phyloP scores from a whole-genome alignment of 2,113 vertebrate genomes.

The Hippocampus comes region DNA sequence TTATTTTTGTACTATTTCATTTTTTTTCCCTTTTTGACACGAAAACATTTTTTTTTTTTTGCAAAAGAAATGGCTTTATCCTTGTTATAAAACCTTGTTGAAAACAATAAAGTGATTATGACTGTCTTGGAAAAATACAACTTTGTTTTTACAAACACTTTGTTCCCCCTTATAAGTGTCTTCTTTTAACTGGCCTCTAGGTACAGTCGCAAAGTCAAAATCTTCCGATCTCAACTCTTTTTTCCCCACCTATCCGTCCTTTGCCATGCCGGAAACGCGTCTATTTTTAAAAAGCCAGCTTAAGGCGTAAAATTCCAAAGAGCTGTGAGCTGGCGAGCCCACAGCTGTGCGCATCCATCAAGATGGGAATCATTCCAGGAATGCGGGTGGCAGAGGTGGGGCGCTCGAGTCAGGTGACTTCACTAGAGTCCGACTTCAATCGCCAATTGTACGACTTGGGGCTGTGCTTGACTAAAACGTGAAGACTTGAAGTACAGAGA shows the following conservation, averaged over 20 bases:
- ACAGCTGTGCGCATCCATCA: slow-evolving; percentile 74
- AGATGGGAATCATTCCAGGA: slow-evolving; percentile 51
- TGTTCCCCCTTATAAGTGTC: background rate
- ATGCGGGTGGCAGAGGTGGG: slow-evolving; percentile 49
- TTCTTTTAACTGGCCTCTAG: background rate
- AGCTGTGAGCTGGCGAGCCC: slow-evolving; percentile 40
- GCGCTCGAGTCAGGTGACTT: background rate
- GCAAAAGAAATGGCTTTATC: too few relatives aligned
- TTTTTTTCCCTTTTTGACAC: too few relatives aligned
- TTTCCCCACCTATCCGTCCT: background rate
- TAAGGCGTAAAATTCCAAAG: slow-evolving; percentile 57
- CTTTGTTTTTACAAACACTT: background rate
- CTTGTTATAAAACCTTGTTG: too few relatives aligned
- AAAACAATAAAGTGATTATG: too few relatives aligned
- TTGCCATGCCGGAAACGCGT: slow-evolving; percentile 10
- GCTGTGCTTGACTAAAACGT: too few relatives aligned
- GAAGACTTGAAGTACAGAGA: too few relatives aligned
- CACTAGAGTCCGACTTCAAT: background rate
- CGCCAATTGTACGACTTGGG: background rate
- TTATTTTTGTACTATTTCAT: too few relatives aligned
- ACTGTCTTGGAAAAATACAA: too few relatives aligned
- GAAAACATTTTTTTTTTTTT: too few relatives aligned
- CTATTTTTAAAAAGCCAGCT: slow-evolving; percentile 65
- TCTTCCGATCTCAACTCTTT: background rate
- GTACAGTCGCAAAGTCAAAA: background rate